Evolutionary conservation across 2,113 vertebrate species (phyloP), one percentile per base, ranked within the genome.

Genomic region (Pheucticus melanocephalus): DNA sequence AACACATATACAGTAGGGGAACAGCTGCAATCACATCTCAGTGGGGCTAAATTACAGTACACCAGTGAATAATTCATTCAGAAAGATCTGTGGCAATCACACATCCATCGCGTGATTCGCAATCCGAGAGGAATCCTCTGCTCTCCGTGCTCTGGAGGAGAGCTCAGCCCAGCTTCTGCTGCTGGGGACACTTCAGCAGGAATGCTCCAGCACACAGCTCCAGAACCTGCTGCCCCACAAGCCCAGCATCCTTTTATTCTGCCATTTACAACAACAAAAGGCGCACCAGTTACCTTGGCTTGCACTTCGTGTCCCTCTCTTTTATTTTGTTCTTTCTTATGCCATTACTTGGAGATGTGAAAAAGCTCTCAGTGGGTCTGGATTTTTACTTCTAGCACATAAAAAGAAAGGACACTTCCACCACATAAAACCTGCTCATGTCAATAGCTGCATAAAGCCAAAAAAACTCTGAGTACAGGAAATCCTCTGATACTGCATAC

Each of bases 11-110:
- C 82, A 92, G 93, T 86, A 94, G 53, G 68, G 76, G 69, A 94
- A 96, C 92, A 96, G 94, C 88, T 96, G 93, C 92, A 96, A 95
- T 92, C 96, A 96, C 82, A 95, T 90, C 90, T 95, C 92, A 94
- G 94, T 86, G 64, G 90, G 90, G 90, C 90, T 96, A 94, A 96
- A 96, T 95, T 95, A 93, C n/a, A 39, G 90, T 53, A 96, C 65
- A 68, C 86, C 93, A 94, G 94, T 86, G 93, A 96, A 96, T 96
- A 94, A 94, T 96, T 94, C 88, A 95, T 96, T 95, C 93, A 96
- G 71, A 93, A 94, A 88, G 92, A 96, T 94, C 82, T 88, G 93
- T 17, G 70, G 82, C 94, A 95, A 94, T 93, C 93, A 90, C 79
- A 93, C 82, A 66, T 88, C 75, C 75, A 40, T 7, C 64, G 92